A percentile compares a stretch with the other conserved stretches of the same genome.
phyloP scores from a whole-genome alignment of 2,888 invertebrate genomes.

The Halocaridina rubra region DNA sequence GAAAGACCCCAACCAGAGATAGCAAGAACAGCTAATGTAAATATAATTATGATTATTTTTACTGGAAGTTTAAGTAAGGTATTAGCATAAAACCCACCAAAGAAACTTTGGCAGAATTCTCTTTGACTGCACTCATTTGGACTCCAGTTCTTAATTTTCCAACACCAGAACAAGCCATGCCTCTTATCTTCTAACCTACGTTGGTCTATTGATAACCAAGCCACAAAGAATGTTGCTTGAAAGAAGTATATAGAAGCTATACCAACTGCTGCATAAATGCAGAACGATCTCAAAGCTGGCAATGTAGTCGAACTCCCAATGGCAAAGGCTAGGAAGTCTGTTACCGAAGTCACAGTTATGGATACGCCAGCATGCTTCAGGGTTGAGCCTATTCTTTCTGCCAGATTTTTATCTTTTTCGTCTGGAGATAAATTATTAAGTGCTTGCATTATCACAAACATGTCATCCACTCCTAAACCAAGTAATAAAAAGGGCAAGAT shows the following conservation, averaged over 20 bases:
- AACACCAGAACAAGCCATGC: slow-evolving; percentile 78
- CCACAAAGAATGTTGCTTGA: slow-evolving; percentile 83
- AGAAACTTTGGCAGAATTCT: slow-evolving; percentile 73
- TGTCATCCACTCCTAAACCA: slow-evolving; percentile 84
- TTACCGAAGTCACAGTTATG: slow-evolving; percentile 84
- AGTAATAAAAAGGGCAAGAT: slow-evolving; percentile 84
- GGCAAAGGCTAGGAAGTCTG: slow-evolving; percentile 83
- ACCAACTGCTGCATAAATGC: slow-evolving; percentile 82
- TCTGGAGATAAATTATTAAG: slow-evolving; percentile 73
- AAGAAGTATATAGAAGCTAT: slow-evolving; percentile 81
- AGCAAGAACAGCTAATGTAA: slow-evolving; percentile 30
- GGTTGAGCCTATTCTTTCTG: slow-evolving; percentile 78
- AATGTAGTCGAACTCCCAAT: slow-evolving; percentile 84
- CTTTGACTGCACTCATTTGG: slow-evolving; percentile 73
- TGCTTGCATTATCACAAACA: slow-evolving; percentile 85
- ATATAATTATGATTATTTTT: slow-evolving; percentile 71
- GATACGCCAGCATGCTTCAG: slow-evolving; percentile 85
- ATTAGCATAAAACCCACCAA: slow-evolving; percentile 73
- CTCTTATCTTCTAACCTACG: slow-evolving; percentile 69
- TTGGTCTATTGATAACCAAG: slow-evolving; percentile 80
- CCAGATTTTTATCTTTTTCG: slow-evolving; percentile 69
- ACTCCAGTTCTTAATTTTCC: slow-evolving; percentile 73
- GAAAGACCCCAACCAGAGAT: slow-evolving; percentile 68
- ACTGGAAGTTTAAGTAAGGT: slow-evolving; percentile 64
- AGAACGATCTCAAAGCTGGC: slow-evolving; percentile 84